Conservation (phyloP, 2,888 invertebrate species). For the Archips crataeganus region DNA sequence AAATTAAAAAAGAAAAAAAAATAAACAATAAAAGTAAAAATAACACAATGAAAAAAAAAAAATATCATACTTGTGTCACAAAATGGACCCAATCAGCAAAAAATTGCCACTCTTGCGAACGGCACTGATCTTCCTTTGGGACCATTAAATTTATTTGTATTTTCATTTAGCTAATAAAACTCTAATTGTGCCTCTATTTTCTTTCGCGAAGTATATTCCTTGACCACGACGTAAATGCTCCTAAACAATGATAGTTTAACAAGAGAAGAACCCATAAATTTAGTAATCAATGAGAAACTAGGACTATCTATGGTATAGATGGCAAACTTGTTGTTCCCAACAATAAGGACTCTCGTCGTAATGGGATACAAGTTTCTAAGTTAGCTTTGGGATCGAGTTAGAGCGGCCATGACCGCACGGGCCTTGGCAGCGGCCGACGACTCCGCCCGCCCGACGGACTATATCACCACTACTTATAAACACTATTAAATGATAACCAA, state of each 20-base stretch:
- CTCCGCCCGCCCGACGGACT: conserved; percentile 51
- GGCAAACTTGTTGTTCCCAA: conserved; percentile 22
- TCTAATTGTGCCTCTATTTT: background rate
- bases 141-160: no score
- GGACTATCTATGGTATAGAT: background rate
- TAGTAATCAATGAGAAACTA: background rate
- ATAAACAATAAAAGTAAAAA: no score
- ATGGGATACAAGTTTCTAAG: conserved; percentile 39
- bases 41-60: no score
- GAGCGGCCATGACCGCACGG: conserved; percentile 80
- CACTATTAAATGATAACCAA: conserved; percentile 39
- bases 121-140: no score
- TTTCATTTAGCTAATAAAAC: no score
- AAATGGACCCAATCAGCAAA: no score
- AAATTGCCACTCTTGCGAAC: no score
- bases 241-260: background rate
- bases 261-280: conserved; percentile 4
- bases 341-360: conserved; percentile 16
- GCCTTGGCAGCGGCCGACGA: conserved; percentile 80
- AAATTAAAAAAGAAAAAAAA: no score
- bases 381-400: conserved; percentile 60
- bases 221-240: background rate
- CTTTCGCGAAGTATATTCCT: background rate
- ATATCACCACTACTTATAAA: conserved; percentile 38
- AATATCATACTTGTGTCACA: no score